Base-by-base conservation (phyloP, 2,113 vertebrate genomes). In the Trachemys scripta region DNA sequence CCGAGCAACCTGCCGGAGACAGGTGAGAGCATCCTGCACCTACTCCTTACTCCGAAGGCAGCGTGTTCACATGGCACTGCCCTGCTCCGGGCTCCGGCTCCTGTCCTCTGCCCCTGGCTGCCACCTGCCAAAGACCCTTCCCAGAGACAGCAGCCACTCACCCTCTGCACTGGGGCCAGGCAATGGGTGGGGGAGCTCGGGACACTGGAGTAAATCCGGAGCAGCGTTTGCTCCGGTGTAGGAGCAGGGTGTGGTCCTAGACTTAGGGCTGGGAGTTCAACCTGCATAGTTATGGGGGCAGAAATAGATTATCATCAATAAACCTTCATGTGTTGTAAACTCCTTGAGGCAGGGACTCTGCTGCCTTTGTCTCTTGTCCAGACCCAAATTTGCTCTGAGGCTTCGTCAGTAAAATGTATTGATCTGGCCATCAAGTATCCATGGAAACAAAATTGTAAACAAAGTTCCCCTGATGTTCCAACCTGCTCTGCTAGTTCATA, bases 1-100 rank as follows among this genome's bases (percentile, higher is more conserved):
- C 93, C 96, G 75, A 88, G 96, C 17, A 97, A 98, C 89, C 97
- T 99, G 57, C 98, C 98, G 6, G 95, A 97, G 86, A 98, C 97
- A 92, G 98, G 98, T 98, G 90, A 56, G 47, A 57, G 51, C 47
- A 22, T 17, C 31, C 29, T 7, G 29, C 31, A 16, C 31, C 14
- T 16, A 6, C 13, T 13, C 12, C 59, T 35, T 13, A 6, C 59
- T 62, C 57, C 57, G 27, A 2, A 59, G 57, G 27, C 57, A 25
- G 20, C 27, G 27, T 13, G 13, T 62, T 31, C 59, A 62, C 29
- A 62, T 29, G 29, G 29, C 29, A 2, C 59, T 7, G 29, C 27
- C 6, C 12, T 11, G 29, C 59, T 31, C 56, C 10, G 56, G 24
- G 24, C 25, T 57, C 59, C 13, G 59, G 27, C 27, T 31, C 29